Evolutionary conservation across 2,797 vertebrate species (phyloP).

Genomic region (Danio tinwini): DNA sequence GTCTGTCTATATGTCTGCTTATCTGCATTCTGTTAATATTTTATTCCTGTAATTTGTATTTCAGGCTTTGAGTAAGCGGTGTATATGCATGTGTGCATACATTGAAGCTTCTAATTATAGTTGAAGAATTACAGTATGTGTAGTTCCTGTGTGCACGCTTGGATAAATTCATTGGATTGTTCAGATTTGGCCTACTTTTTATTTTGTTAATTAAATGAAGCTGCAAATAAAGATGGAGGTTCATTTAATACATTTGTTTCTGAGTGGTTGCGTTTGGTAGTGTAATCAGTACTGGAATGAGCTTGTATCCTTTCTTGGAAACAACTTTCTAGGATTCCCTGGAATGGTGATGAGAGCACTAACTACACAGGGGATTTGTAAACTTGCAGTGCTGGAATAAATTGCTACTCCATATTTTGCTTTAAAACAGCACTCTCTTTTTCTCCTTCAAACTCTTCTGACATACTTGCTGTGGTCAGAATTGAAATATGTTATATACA

Average conservation of each 20-base stretch:
- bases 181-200: slow-evolving; percentile 1
- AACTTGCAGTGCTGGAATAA: background rate
- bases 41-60: background rate
- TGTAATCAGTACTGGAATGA: background rate
- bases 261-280: background rate
- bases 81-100: background rate
- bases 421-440: background rate
- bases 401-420: background rate
- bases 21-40: slow-evolving; percentile 1
- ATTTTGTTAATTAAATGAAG: background rate
- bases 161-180: background rate
- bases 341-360: background rate
- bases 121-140: slow-evolving; percentile 1
- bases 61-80: background rate
- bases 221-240: slow-evolving; percentile 13
- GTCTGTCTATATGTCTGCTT: background rate
- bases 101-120: background rate
- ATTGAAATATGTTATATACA: slow-evolving; percentile 32
- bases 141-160: background rate
- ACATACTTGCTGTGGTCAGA: background rate
- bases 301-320: slow-evolving; percentile 9
- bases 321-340: background rate
- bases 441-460: background rate
- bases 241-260: slow-evolving; percentile 1
- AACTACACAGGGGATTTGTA: background rate